A percentile compares a stretch with the other conserved stretches of the same genome.
phyloP scores from a whole-genome alignment of 1,140 invertebrate genomes.

The Ceratosolen fusciceps region DNA sequence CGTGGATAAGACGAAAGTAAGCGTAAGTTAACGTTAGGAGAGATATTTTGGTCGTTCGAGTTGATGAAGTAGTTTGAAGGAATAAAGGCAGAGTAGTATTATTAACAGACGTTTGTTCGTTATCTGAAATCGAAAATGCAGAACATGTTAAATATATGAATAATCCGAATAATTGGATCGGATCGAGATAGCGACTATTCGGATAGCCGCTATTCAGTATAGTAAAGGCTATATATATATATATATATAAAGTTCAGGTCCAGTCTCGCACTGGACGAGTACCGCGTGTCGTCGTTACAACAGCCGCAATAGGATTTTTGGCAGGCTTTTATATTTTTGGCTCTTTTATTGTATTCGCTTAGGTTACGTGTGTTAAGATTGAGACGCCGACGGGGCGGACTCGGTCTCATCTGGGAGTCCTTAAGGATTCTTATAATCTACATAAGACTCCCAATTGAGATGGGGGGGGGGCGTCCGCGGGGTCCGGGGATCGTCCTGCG shows the following conservation, averaged over 20 bases:
- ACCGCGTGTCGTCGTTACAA: conserved; percentile 56
- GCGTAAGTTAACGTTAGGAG: neutral
- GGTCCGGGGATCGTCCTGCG: neutral
- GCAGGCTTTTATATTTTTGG: conserved; percentile 74
- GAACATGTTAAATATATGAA: conserved; percentile 35
- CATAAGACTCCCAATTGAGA: conserved; percentile 2
- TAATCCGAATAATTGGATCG: no score
- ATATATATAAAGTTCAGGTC: no score
- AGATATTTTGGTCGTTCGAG: conserved; percentile 15
- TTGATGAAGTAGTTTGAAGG: conserved; percentile 41
- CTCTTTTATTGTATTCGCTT: conserved; percentile 60
- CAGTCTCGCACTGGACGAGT: no score
- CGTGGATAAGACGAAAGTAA: neutral
- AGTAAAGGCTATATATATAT: conserved; percentile 50
- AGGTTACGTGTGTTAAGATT: conserved; percentile 21
- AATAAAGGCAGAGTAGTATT: conserved; percentile 42
- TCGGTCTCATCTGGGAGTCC: conserved; percentile 47
- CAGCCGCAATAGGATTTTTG: conserved; percentile 63
- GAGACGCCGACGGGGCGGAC: conserved; percentile 47
- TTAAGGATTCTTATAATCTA: no score
- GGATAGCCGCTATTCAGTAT: conserved; percentile 48
- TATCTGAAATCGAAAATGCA: conserved; percentile 41
- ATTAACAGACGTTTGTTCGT: conserved; percentile 31
- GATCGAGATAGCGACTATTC: no score
- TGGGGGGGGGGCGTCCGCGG: neutral